Percentiles rank a stretch among this genome's conserved stretches.
Conservation (phyloP, 2,113 vertebrate species). For the Ctenomys sociabilis region DNA sequence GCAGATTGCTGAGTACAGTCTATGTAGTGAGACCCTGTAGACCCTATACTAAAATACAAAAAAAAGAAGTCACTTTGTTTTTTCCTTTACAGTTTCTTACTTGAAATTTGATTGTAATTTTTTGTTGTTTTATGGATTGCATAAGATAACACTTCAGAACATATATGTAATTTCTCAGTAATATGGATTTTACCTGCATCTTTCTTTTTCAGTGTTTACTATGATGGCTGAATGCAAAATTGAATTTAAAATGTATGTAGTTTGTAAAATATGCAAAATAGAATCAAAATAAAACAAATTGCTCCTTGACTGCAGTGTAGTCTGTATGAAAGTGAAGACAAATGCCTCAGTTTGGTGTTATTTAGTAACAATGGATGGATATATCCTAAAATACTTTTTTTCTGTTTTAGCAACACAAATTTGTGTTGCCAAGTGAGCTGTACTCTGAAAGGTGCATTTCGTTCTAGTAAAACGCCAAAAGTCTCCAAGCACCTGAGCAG, state of each 20-base stretch:
- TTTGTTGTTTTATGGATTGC: not conserved
- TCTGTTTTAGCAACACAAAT: not conserved
- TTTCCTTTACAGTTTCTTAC: not conserved
- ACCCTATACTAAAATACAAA: too few relatives aligned
- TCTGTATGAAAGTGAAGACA: not conserved
- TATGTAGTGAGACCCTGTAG: too few relatives aligned
- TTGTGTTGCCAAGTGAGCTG: not conserved
- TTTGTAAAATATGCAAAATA: not conserved
- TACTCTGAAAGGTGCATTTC: not conserved
- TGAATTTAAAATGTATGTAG: not conserved
- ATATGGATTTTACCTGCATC: not conserved
- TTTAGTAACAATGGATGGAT: not conserved
- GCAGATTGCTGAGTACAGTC: too few relatives aligned
- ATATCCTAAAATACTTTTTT: not conserved
- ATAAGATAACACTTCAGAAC: conserved; percentile 11
- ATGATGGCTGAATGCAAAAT: conserved; percentile 6
- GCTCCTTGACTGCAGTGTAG: not conserved
- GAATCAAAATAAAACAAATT: conserved; percentile 47
- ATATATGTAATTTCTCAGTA: not conserved
- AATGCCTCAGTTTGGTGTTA: not conserved
- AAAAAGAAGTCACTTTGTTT: conserved; percentile 13
- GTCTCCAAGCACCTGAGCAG: not conserved
- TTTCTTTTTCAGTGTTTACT: conserved; percentile 33
- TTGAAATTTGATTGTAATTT: conserved; percentile 19
- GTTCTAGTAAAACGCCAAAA: not conserved